Conservation (phyloP, 2,113 vertebrate genomes). For the Chlorodrepanis virens region DNA sequence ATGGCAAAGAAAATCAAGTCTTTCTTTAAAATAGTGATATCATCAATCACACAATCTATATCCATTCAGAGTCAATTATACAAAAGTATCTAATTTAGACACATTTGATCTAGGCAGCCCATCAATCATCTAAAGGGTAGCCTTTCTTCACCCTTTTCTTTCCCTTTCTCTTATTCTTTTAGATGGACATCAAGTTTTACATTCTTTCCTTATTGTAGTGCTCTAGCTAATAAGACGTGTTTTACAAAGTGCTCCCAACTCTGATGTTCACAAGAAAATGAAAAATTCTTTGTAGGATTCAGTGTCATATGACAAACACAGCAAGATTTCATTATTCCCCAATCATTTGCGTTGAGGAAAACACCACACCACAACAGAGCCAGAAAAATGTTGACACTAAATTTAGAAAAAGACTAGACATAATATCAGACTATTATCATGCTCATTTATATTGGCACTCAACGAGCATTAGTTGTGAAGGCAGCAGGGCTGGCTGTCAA, state of each 20-base stretch:
- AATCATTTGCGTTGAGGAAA: slow-evolving; percentile 41
- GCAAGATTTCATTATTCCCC: slow-evolving; percentile 17
- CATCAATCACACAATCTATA: slow-evolving; percentile 81
- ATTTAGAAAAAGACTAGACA: slow-evolving; percentile 29
- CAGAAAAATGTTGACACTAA: slow-evolving; percentile 29
- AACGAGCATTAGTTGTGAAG: slow-evolving; percentile 4
- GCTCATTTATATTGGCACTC: slow-evolving; percentile 11
- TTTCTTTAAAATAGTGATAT: slow-evolving; percentile 73
- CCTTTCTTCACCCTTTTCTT: slow-evolving; percentile 39
- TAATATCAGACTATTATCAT: slow-evolving; percentile 30
- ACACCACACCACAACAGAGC: neutral
- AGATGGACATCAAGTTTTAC: slow-evolving; percentile 59
- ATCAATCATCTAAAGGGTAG: slow-evolving; percentile 80
- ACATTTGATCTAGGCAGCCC: slow-evolving; percentile 74
- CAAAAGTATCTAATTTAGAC: slow-evolving; percentile 79
- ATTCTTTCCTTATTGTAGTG: slow-evolving; percentile 40
- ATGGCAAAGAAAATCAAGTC: slow-evolving; percentile 73
- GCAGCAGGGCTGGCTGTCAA: slow-evolving; percentile 54
- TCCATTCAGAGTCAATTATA: slow-evolving; percentile 84
- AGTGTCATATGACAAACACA: neutral
- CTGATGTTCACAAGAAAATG: neutral
- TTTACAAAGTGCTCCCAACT: slow-evolving; percentile 14
- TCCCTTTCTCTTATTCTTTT: slow-evolving; percentile 60
- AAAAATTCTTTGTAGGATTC: slow-evolving; percentile 11
- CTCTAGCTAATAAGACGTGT: neutral